Evolutionary conservation across 2,113 vertebrate genomes (phyloP), one percentile per base, ranked within the genome.

Genomic region (Sinocyclocheilus anophthalmus): DNA sequence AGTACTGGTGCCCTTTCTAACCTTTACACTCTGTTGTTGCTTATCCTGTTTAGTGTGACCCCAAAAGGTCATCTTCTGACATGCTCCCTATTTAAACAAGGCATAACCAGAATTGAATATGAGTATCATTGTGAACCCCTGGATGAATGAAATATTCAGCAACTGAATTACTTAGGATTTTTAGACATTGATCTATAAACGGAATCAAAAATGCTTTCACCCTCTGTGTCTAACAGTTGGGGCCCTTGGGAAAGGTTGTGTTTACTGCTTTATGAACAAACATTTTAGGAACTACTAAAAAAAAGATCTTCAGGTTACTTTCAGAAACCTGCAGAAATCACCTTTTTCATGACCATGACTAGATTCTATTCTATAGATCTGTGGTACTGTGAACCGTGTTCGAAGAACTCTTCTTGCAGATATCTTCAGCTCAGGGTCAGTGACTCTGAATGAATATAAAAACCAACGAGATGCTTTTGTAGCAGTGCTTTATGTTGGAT

Each of bases 371-470:
- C 57, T 80, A 61, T 61, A 80, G 78, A 80, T 80, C 16, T 26
- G 57, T 10, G 22, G 3, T 42, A 42, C n/a, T 14, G 22, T 45
- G 33, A 63, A 16, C 37, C 0, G 6, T 14, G 20, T 30, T 26
- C 16, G 20, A n/a, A 78, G 33, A 63, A 26, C 20, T 73, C 9
- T 42, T 5, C 22, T 75, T 7, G 8, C 37, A 63, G 11, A 26
- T 81, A 81, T 61, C 37, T 39, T 81, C 78, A 9, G 22, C 57
- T 81, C 37, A 81, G 59, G 57, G 57, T 81, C 57, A 63, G 57
- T 45, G 78, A 65, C 22, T 80, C 33, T 16, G n/a, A 63, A 42
- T 61, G 57, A 63, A 80, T 63, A 42, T 42, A 80, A 63, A 79
- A 45, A 16, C 22, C 1, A 30, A 11, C 2, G 8, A 80, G 37